Percentiles rank a stretch among this genome's conserved stretches.
phyloP scores from a whole-genome alignment of 2,888 invertebrate genomes.

The Caenorhabditis sp. region DNA sequence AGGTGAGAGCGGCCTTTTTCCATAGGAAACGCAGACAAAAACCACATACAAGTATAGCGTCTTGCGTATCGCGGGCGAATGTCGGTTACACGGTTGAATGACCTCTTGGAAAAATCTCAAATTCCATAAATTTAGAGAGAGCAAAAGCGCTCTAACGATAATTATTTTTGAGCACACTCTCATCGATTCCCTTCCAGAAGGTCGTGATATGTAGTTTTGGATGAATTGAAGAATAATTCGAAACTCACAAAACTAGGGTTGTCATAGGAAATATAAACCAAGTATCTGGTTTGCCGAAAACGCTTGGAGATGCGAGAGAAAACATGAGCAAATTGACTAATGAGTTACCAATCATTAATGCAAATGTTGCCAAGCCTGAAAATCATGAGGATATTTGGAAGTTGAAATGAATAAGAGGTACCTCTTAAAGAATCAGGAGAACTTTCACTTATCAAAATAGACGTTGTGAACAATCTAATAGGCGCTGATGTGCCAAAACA shows the following conservation, averaged over 20 bases:
- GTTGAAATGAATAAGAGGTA: background rate
- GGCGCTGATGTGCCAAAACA: slow-evolving; percentile 15
- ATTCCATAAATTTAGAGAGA: too few relatives aligned
- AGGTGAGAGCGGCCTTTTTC: too few relatives aligned
- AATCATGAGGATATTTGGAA: background rate
- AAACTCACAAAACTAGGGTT: slow-evolving; percentile 13
- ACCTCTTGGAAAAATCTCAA: too few relatives aligned
- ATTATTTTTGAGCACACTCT: too few relatives aligned
- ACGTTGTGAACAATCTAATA: slow-evolving; percentile 21
- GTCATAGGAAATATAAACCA: slow-evolving; percentile 32
- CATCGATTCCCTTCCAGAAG: too few relatives aligned
- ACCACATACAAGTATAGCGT: too few relatives aligned
- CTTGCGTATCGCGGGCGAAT: too few relatives aligned
- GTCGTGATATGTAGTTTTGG: too few relatives aligned
- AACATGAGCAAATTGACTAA: slow-evolving; percentile 1
- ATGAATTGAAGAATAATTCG: background rate
- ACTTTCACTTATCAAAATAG: slow-evolving; percentile 40
- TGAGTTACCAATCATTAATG: background rate
- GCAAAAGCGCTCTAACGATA: too few relatives aligned
- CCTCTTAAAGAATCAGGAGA: slow-evolving; percentile 41
- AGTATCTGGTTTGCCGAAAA: slow-evolving; percentile 20
- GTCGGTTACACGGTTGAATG: too few relatives aligned
- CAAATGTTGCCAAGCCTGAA: slow-evolving; percentile 19
- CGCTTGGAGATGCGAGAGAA: slow-evolving; percentile 12
- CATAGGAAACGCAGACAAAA: too few relatives aligned